These are phyloP conservation scores for Onychorhynchus coronatus DNA, from an alignment of 2,113 vertebrate genomes.

Conservation along the genomic window DNA sequence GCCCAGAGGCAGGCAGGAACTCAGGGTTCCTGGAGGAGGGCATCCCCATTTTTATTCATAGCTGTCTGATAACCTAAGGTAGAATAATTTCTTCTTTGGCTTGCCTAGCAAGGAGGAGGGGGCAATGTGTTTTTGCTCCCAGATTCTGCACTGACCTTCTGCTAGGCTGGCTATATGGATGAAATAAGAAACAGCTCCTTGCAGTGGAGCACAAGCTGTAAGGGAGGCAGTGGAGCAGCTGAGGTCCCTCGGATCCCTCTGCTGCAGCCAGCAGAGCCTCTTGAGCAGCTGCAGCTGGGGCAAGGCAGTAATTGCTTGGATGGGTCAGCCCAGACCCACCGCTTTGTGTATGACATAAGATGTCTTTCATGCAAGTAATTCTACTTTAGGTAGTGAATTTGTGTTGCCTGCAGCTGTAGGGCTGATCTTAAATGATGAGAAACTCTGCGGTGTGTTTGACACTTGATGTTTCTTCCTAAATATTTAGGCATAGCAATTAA, in stretches of 20 bases:
- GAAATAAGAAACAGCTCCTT: background rate
- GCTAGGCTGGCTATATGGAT: background rate
- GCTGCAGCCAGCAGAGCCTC: background rate
- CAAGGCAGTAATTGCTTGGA: background rate
- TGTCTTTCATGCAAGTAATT: background rate
- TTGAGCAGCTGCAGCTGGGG: background rate
- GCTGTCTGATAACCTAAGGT: background rate
- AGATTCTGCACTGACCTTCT: background rate
- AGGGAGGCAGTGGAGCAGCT: background rate
- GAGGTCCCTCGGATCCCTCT: rapidly evolving
- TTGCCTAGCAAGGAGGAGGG: background rate
- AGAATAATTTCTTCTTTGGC: background rate
- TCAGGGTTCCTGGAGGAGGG: background rate
- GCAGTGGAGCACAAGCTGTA: rapidly evolving
- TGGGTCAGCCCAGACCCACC: background rate
- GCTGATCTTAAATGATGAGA: background rate
- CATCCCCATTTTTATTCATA: background rate
- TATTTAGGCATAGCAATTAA: background rate
- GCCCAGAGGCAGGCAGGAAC: background rate
- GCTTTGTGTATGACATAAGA: background rate
- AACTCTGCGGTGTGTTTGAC: background rate
- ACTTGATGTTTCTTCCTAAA: background rate
- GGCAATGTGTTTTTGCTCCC: background rate
- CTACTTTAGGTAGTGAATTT: background rate
- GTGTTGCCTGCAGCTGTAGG: background rate